These are phyloP conservation scores for Pomacea canaliculata DNA, from an alignment of 2,888 invertebrate genomes.

Conservation along the genomic window DNA sequence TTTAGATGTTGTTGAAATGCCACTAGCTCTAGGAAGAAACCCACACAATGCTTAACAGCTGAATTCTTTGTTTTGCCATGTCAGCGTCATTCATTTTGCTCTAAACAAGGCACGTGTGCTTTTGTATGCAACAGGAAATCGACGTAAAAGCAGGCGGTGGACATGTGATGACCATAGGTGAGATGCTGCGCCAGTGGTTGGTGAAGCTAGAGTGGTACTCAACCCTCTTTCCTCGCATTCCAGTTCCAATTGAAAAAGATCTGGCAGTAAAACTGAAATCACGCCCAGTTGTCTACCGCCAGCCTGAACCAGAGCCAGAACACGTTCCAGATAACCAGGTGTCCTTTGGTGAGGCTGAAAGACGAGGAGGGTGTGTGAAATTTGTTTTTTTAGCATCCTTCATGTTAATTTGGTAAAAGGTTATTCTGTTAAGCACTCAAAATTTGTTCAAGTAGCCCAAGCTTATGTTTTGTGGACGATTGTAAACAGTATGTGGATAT, in stretches of 20 bases:
- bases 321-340: slow-evolving; percentile 58
- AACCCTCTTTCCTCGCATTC: slow-evolving; percentile 97
- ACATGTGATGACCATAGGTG: slow-evolving; percentile 91
- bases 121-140: slow-evolving; percentile 78
- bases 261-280: slow-evolving; percentile 80
- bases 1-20: too few species aligned
- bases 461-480: background rate
- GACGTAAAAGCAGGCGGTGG: slow-evolving; percentile 99
- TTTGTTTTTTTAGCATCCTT: background rate
- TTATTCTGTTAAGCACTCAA: background rate
- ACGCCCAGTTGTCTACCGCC: slow-evolving; percentile 23
- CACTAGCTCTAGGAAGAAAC: too few species aligned
- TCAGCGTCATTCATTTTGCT: too few species aligned
- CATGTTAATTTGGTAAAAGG: background rate
- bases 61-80: too few species aligned
- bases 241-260: slow-evolving; percentile 86
- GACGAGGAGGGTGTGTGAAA: slow-evolving; percentile 33
- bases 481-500: too few species aligned
- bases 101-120: background rate
- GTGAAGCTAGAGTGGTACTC: slow-evolving; percentile 99
- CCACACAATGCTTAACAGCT: too few species aligned
- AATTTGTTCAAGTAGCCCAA: background rate
- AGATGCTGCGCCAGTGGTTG: slow-evolving; percentile 90
- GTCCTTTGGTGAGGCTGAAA: slow-evolving; percentile 61
- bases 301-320: slow-evolving; percentile 23